A percentile compares a stretch with the other conserved stretches of the same genome.
Evolutionary conservation across 2,797 vertebrate species (phyloP).

Genomic region (Columba guinea): DNA sequence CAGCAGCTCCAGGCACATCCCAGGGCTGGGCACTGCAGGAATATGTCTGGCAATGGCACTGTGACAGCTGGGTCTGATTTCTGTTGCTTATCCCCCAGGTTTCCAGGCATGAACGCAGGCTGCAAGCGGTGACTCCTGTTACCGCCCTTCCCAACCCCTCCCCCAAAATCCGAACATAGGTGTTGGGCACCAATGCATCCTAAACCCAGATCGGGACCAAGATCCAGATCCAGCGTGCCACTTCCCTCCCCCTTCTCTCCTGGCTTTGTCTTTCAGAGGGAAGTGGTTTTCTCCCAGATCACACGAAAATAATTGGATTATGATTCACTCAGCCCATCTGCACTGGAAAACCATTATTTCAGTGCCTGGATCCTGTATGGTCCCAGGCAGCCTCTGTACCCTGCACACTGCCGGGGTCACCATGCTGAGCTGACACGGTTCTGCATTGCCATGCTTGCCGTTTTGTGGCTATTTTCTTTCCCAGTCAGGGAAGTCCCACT

Average conservation of each 20-base stretch:
- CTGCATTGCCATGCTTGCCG: not conserved
- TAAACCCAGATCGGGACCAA: not conserved
- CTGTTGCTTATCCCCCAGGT: not conserved
- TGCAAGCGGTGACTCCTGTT: not conserved
- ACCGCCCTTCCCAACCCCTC: accelerated
- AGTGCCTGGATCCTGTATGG: not conserved
- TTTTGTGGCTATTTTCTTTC: not conserved
- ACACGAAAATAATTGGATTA: not conserved
- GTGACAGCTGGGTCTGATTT: not conserved
- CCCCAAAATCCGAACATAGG: not conserved
- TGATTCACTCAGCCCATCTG: not conserved
- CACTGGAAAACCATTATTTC: not conserved
- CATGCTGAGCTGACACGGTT: not conserved
- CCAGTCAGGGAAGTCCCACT: not conserved
- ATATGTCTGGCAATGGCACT: not conserved
- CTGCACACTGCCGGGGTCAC: not conserved
- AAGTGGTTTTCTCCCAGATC: not conserved
- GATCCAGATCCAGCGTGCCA: not conserved
- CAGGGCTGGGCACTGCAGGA: accelerated
- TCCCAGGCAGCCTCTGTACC: not conserved
- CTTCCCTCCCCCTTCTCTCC: not conserved
- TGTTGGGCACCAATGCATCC: not conserved
- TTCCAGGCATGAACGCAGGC: not conserved
- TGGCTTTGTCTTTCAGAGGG: not conserved
- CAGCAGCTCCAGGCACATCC: not conserved